Conservation (phyloP, 2,113 vertebrate species). For the Tinamus guttatus region DNA sequence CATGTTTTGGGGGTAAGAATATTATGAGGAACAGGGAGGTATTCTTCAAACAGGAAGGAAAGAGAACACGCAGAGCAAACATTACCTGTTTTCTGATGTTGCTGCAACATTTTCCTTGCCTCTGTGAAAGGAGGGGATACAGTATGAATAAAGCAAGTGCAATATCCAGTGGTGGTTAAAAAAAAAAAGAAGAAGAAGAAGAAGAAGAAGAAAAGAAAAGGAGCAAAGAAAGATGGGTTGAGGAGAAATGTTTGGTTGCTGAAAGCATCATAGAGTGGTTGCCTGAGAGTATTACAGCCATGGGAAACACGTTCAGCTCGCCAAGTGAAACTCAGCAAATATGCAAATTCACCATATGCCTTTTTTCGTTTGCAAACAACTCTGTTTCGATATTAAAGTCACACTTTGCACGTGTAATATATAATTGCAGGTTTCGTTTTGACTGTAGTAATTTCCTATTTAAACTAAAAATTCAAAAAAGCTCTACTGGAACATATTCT, state of each 20-base stretch:
- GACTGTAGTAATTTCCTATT: background rate
- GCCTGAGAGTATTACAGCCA: background rate
- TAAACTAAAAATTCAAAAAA: background rate
- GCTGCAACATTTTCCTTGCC: slow-evolving; percentile 72
- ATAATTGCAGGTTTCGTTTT: background rate
- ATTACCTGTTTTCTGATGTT: slow-evolving; percentile 76
- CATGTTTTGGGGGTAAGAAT: background rate
- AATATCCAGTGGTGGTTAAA: background rate
- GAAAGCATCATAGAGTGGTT: slow-evolving; percentile 63
- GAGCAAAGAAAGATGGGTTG: background rate
- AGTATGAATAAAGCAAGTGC: slow-evolving; percentile 51
- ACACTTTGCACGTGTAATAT: background rate
- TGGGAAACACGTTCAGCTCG: background rate
- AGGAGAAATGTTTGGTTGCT: slow-evolving; percentile 63
- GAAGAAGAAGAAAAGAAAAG: background rate
- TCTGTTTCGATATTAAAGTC: background rate
- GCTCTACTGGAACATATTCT: background rate
- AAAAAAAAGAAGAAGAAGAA: rapidly evolving
- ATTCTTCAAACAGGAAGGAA: background rate
- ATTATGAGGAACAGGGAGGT: background rate
- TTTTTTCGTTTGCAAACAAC: background rate
- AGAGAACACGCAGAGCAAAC: background rate
- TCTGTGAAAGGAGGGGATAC: slow-evolving; percentile 78
- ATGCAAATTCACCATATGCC: background rate
- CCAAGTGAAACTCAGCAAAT: background rate